These are phyloP conservation scores for Trypoxylus dichotomus DNA, from an alignment of 1,140 invertebrate genomes.

Conservation along the genomic window DNA sequence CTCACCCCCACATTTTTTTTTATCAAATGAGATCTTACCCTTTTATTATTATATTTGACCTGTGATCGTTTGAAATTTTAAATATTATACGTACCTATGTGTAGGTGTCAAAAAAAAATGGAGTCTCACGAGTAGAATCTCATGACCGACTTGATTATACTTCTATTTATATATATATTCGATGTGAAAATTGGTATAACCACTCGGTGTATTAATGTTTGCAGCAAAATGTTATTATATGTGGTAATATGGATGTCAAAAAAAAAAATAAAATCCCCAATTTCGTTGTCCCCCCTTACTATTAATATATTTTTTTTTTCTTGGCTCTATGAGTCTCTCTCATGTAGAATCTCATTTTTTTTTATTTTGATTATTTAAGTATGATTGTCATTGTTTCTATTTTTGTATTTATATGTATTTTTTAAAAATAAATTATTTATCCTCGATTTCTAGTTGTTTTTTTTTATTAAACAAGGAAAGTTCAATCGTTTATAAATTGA, in stretches of 20 bases:
- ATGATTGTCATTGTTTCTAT: neutral
- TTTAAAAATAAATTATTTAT: conserved; percentile 22
- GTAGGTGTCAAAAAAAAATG: neutral
- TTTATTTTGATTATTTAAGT: neutral
- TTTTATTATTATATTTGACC: neutral
- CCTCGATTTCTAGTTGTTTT: neutral
- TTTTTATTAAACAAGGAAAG: no score
- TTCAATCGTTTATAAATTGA: no score
- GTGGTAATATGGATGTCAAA: neutral
- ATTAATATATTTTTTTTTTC: neutral
- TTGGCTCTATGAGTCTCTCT: neutral
- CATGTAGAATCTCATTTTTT: neutral
- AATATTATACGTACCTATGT: neutral
- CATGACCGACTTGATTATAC: neutral
- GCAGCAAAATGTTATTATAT: neutral
- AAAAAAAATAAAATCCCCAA: no score
- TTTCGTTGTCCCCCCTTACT: neutral
- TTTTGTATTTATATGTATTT: neutral
- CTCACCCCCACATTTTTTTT: neutral
- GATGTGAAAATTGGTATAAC: no score
- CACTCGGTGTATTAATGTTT: neutral
- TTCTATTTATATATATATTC: neutral
- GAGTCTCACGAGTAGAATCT: neutral
- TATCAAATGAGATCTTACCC: neutral
- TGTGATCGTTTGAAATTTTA: neutral